A percentile compares a stretch with the other conserved stretches of the same genome.
Conservation (phyloP, 2,797 vertebrate genomes). For the Hafferia zeledoni region DNA sequence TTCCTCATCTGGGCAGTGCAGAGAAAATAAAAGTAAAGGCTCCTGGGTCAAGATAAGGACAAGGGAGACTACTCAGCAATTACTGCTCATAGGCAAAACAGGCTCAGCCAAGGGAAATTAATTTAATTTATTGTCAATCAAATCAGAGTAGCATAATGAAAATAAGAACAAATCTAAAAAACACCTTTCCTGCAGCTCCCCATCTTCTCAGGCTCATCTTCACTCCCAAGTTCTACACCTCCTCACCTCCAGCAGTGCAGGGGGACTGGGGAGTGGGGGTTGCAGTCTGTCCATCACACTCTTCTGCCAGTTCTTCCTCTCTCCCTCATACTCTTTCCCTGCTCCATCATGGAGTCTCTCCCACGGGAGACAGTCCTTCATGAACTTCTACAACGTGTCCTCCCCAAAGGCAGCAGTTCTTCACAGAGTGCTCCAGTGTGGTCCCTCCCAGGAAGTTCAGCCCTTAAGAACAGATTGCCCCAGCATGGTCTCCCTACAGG, state of each 20-base stretch:
- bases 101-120: not conserved
- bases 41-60: not conserved
- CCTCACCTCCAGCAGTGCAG: not conserved
- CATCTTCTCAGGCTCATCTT: not conserved
- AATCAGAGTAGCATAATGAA: not conserved
- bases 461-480: no score
- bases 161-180: not conserved
- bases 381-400: fast-evolving
- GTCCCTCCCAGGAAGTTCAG: not conserved
- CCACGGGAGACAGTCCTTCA: not conserved
- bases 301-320: not conserved
- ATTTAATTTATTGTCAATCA: not conserved
- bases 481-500: fast-evolving
- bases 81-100: fast-evolving
- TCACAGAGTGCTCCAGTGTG: not conserved
- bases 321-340: fast-evolving
- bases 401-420: not conserved
- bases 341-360: not conserved
- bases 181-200: fast-evolving
- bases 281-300: fast-evolving
- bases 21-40: not conserved
- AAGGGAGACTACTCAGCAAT: not conserved
- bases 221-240: not conserved
- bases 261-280: fast-evolving
- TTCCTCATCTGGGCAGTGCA: not conserved